phyloP scores from a whole-genome alignment of 2,113 vertebrate genomes.

The Sebastes fasciatus region DNA sequence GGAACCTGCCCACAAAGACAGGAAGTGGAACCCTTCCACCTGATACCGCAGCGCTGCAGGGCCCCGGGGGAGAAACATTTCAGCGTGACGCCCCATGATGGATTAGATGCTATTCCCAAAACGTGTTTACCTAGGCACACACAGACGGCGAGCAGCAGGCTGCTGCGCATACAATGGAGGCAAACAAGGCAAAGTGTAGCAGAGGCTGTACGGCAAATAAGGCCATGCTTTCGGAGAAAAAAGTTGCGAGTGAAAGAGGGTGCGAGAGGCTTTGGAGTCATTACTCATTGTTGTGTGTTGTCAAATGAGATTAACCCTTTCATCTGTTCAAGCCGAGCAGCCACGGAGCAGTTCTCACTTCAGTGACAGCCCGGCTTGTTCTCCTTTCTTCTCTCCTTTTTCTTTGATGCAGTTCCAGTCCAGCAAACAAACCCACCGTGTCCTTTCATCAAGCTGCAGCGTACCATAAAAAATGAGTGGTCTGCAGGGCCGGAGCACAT shows the following conservation, averaged over 20 bases:
- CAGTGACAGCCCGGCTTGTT: constrained; percentile 39
- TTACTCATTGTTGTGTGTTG: constrained; percentile 71
- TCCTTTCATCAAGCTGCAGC: constrained; percentile 64
- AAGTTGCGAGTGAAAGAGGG: constrained; percentile 25
- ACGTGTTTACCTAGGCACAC: constrained; percentile 65
- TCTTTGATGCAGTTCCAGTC: constrained; percentile 73
- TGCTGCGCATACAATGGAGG: constrained; percentile 43
- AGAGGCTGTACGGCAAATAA: constrained; percentile 42
- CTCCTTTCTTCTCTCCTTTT: constrained; percentile 58
- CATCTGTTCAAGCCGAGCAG: constrained; percentile 61
- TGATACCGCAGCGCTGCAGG: constrained; percentile 54
- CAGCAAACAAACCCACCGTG: constrained; percentile 50
- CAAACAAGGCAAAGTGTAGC: constrained; percentile 48
- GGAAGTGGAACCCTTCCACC: constrained; percentile 70
- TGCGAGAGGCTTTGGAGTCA: constrained; percentile 45
- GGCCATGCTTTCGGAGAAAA: constrained; percentile 42
- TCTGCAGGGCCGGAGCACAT: constrained; percentile 21
- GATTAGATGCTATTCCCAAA: constrained; percentile 71
- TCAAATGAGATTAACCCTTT: constrained; percentile 76
- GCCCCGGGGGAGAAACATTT: constrained; percentile 51
- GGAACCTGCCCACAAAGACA: constrained; percentile 76
- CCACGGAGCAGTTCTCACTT: constrained; percentile 57
- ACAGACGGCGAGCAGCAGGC: constrained; percentile 29
- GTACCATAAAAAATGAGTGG: constrained; percentile 50
- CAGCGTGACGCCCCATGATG: constrained; percentile 60